Evolutionary conservation across 1,140 invertebrate genomes (phyloP).

Genomic region (Dreissena polymorpha): DNA sequence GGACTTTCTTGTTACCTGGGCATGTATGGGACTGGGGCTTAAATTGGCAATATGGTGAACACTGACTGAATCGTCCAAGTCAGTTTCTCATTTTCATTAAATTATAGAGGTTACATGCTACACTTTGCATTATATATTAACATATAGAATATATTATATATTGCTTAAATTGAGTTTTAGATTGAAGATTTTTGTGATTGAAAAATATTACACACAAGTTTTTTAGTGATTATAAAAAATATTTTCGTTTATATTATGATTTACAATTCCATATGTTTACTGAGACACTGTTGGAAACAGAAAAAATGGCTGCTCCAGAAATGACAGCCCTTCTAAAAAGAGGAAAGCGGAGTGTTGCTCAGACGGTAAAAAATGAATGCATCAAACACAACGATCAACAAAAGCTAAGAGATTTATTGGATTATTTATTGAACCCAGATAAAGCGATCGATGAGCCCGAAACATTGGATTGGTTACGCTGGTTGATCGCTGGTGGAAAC

Average conservation of each 20-base stretch:
- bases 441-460: conserved; percentile 94
- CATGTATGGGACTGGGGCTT: no score
- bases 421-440: conserved; percentile 89
- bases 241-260: background rate
- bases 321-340: conserved; percentile 73
- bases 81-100: no score
- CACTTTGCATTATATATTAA: no score
- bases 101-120: no score
- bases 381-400: conserved; percentile 82
- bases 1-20: no score
- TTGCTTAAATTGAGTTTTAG: no score
- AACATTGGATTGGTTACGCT: conserved; percentile 95
- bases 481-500: conserved; percentile 94
- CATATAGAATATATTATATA: no score
- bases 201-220: no score
- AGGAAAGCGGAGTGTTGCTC: conserved; percentile 75
- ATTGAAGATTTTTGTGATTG: no score
- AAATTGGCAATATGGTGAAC: no score
- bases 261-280: conserved; percentile 53
- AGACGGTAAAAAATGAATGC: conserved; percentile 85
- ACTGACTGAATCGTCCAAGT: no score
- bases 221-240: no score
- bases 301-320: conserved; percentile 64
- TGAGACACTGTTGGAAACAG: conserved; percentile 64
- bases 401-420: conserved; percentile 89